Conservation (phyloP, 35 echinoderm and acorn worm species). For the Apostichopus japonicus region DNA sequence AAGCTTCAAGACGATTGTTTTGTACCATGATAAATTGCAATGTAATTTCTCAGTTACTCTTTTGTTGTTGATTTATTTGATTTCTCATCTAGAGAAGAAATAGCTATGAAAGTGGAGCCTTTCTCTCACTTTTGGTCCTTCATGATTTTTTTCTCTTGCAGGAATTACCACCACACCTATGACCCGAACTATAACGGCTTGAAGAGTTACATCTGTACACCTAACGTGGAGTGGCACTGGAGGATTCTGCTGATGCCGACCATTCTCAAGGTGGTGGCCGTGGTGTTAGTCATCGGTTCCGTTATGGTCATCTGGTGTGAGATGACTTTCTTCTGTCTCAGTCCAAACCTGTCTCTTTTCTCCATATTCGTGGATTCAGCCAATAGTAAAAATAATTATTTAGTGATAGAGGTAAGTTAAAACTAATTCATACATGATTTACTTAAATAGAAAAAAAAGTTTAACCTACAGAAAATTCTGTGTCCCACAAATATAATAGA, state of each 20-base stretch:
- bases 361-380: slow-evolving; percentile 85
- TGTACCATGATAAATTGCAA: too few species aligned
- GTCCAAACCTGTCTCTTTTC: slow-evolving; percentile 84
- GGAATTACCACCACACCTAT: slow-evolving; percentile 81
- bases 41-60: too few species aligned
- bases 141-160: slow-evolving; percentile 62
- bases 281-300: slow-evolving; percentile 80
- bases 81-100: slow-evolving; percentile 46
- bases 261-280: slow-evolving; percentile 65
- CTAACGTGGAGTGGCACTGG: slow-evolving; percentile 95
- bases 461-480: too few species aligned
- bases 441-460: too few species aligned
- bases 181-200: slow-evolving; percentile 73
- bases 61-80: not conserved
- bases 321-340: slow-evolving; percentile 93
- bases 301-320: slow-evolving; percentile 97
- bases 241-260: slow-evolving; percentile 76
- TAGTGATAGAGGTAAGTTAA: slow-evolving; percentile 88
- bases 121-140: slow-evolving; percentile 58
- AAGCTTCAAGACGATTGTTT: too few species aligned
- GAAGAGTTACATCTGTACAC: slow-evolving; percentile 82
- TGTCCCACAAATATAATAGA: too few species aligned
- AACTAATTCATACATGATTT: too few species aligned
- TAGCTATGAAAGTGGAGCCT: slow-evolving; percentile 55
- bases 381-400: slow-evolving; percentile 85